Conservation (phyloP, 2,888 invertebrate species). For the Orthonevra nobilis region DNA sequence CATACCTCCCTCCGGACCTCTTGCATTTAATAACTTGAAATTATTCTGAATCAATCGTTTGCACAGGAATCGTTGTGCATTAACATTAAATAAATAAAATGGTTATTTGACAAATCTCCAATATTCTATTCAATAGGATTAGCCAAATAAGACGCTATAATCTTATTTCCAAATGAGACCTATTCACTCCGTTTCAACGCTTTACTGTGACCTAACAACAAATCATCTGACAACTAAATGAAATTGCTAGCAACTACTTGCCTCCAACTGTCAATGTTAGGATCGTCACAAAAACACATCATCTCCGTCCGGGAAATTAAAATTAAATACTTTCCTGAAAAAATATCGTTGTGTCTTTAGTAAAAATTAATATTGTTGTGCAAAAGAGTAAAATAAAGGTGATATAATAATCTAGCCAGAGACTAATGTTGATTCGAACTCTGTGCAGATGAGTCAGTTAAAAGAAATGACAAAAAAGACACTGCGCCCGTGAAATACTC, state of each 20-base stretch:
- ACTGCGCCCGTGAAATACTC: constrained; percentile 53
- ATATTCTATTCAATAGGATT: too few species aligned
- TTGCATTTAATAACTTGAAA: too few species aligned
- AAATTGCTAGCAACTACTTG: constrained; percentile 35
- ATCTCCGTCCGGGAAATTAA: constrained; percentile 57
- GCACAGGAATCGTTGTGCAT: too few species aligned
- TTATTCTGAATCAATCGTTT: too few species aligned
- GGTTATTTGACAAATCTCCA: too few species aligned
- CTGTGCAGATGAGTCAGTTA: constrained; percentile 44
- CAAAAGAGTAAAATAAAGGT: background rate
- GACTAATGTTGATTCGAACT: background rate
- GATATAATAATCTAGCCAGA: background rate
- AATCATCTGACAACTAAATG: background rate
- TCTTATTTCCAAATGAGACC: too few species aligned
- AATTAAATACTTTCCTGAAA: constrained; percentile 1
- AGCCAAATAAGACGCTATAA: too few species aligned
- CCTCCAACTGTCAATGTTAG: constrained; percentile 40
- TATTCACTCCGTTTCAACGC: too few species aligned
- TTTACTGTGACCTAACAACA: background rate
- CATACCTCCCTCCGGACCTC: too few species aligned
- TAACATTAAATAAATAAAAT: too few species aligned
- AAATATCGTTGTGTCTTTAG: constrained; percentile 6
- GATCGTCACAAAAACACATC: constrained; percentile 55
- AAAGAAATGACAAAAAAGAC: constrained; percentile 44
- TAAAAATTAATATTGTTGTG: constrained; percentile 3